Evolutionary conservation across 2,888 invertebrate genomes (phyloP), one percentile per base, ranked within the genome.

Genomic region (Eupithecia abbreviata): DNA sequence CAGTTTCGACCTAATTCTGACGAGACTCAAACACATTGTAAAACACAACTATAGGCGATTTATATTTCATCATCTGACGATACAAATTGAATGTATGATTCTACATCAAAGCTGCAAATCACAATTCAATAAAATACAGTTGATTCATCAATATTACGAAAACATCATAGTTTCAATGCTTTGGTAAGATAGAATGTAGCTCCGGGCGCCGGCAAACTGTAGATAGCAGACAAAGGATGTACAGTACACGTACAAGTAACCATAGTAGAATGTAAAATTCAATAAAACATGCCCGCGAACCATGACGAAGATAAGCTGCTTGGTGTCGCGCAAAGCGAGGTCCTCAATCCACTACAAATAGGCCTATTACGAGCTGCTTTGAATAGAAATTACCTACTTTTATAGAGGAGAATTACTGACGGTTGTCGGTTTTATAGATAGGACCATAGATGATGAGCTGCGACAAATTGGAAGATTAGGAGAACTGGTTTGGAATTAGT

Each of bases 271-370:
- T 41, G 68, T 51, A 62, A 73, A 77, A 73, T 75, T 77, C 73
- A 78, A 78, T 75, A 75, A 66, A 69, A 77, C 72, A 72, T 70
- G 74, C 72, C 77, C 73, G 73, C 73, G 62, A 73, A 73, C 73
- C 78, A 55, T 78, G 75, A 78, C 75, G 68, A 73, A 73, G 78
- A 78, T 78, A 78, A 78, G 78, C 30, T 73, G 73, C 75, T 71
- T 72, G 78, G 47, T 67, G 75, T 75, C 73, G 75, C 77, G 67
- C 73, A 66, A 75, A 73, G 68, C 43, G 73, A 73, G 75, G 75
- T 73, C 75, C 68, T 68, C 62, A n/a, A 73, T 75, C 67, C 78
- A 73, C 71, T 71, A 80, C 81, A 81, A 82, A 82, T 82, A 74
- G 80, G 66, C 74, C 62, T 76, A 79, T 76, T 72, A 76, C 71